A percentile compares a stretch with the other conserved stretches of the same genome.
phyloP scores from a whole-genome alignment of 2,888 invertebrate genomes.

The Leptothorax acervorum region DNA sequence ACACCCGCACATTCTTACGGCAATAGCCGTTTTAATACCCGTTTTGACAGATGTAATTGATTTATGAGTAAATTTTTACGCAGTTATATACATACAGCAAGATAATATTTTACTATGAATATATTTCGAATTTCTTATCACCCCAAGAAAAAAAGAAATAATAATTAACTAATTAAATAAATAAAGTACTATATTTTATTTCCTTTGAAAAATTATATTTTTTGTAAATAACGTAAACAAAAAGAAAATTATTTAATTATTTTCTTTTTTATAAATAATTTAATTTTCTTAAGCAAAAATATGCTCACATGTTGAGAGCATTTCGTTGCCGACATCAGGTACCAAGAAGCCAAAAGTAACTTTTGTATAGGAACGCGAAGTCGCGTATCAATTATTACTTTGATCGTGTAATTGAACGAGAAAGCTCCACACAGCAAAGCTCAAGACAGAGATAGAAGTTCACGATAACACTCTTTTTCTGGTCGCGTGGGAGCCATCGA shows the following conservation, averaged over 20 bases:
- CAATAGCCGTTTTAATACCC: slow-evolving; percentile 4
- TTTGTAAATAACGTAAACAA: neutral
- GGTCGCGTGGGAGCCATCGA: slow-evolving; percentile 73
- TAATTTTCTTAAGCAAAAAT: neutral
- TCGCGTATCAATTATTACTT: slow-evolving; percentile 72
- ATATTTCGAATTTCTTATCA: neutral
- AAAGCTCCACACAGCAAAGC: slow-evolving; percentile 15
- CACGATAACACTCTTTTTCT: slow-evolving; percentile 73
- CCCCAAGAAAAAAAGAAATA: neutral
- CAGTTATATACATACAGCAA: neutral
- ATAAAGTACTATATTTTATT: neutral
- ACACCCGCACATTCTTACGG: neutral
- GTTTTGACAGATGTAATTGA: neutral
- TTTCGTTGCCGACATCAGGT: slow-evolving; percentile 44
- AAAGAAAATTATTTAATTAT: neutral
- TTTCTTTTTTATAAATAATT: neutral
- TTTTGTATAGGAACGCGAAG: slow-evolving; percentile 58
- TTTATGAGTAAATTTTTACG: neutral
- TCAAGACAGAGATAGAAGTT: slow-evolving; percentile 62
- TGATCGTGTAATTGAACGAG: slow-evolving; percentile 72
- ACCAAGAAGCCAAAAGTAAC: slow-evolving; percentile 61
- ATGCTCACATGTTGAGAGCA: neutral
- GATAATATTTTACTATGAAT: neutral
- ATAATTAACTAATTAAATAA: neutral
- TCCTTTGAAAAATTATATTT: neutral